A percentile compares a stretch with the other conserved stretches of the same genome.
These are phyloP conservation scores for Tokudaia tokunoshimensis DNA, from an alignment of 2,797 vertebrate genomes.

Conservation along the genomic window DNA sequence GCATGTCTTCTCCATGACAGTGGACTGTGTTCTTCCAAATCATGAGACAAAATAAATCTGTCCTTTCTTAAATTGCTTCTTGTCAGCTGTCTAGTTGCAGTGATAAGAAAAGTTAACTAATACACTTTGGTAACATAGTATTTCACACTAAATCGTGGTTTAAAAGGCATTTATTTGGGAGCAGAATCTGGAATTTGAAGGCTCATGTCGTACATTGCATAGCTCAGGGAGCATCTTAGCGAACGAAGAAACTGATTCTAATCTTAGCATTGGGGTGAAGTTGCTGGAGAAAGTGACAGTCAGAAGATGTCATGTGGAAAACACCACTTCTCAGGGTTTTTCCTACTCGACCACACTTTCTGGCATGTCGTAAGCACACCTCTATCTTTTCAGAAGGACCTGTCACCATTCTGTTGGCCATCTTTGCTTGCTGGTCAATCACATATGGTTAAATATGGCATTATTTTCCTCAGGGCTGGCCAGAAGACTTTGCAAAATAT, in stretches of 20 bases:
- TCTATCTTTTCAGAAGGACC: neutral
- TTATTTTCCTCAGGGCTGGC: neutral
- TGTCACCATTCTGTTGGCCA: neutral
- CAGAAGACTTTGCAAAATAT: constrained; percentile 50
- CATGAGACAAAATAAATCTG: neutral
- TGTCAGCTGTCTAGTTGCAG: neutral
- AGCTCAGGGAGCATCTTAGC: neutral
- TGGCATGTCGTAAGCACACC: neutral
- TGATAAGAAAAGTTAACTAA: neutral
- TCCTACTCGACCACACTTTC: neutral
- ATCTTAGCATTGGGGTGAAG: neutral
- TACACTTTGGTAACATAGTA: neutral
- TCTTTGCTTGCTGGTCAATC: neutral
- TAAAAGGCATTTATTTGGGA: constrained; percentile 6
- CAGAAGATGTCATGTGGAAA: neutral
- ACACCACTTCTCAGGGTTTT: neutral
- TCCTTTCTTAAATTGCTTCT: neutral
- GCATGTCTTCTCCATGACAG: too few species aligned
- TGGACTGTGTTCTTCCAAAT: neutral
- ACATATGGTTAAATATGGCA: neutral
- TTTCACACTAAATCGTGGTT: neutral
- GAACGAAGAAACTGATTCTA: neutral
- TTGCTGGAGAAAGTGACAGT: neutral
- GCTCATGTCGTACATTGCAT: neutral
- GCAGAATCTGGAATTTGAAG: neutral